Percentiles rank a stretch among this genome's conserved stretches.
phyloP scores from a whole-genome alignment of 2,797 vertebrate genomes.

The Salarias fasciatus region DNA sequence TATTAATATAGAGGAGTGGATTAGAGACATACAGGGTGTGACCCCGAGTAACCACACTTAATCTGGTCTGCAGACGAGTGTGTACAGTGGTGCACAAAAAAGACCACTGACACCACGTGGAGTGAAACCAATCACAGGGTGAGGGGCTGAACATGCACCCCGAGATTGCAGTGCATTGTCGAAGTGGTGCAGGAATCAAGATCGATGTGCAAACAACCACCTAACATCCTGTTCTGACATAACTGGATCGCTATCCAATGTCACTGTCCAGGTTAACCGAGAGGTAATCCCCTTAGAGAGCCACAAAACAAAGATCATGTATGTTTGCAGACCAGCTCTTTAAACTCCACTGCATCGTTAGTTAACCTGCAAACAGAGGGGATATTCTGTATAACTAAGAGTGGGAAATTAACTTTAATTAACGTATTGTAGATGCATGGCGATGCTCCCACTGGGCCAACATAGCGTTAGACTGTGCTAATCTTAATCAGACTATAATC shows the following conservation, averaged over 20 bases:
- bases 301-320: no score
- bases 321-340: no score
- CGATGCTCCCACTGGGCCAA: no score
- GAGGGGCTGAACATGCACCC: no score
- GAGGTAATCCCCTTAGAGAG: no score
- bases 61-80: constrained; percentile 5
- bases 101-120: constrained; percentile 25
- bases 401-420: not conserved
- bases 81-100: constrained; percentile 15
- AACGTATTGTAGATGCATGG: not conserved
- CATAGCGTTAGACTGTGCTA: no score
- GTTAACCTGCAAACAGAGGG: not conserved
- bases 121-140: not conserved
- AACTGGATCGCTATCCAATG: no score
- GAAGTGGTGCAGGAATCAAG: not conserved
- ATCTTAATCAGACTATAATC: no score
- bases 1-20: constrained; percentile 65
- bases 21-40: constrained; percentile 44
- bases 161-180: not conserved
- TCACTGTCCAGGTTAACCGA: no score
- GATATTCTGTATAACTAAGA: not conserved
- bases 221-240: no score
- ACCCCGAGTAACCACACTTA: constrained; percentile 24
- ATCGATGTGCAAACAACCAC: no score
- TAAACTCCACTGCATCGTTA: constrained; percentile 1